Base-by-base conservation (phyloP, 2,888 invertebrate species). In the Lasioglossum leucozonium region DNA sequence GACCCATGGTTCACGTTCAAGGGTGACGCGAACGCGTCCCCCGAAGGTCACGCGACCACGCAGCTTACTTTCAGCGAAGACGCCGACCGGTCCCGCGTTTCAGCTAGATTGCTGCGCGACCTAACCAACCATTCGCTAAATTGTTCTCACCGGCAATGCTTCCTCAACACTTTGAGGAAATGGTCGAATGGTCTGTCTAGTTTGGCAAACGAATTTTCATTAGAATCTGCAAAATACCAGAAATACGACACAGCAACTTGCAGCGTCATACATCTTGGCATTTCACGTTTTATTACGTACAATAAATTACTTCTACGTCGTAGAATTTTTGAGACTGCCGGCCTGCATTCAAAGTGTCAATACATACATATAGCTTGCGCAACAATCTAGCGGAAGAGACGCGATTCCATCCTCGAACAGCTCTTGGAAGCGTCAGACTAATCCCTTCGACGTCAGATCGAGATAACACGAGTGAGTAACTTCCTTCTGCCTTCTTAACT, bases 1-100 rank as follows among this genome's bases (percentile, higher is more conserved):
- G 84, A 82, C 84, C 78, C 72, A 76, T 86, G 87, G 83, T 85
- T 89, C 87, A 81, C 82, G 84, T 78, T 89, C 89, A 83, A 87
- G 81, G 80, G 83, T 79, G 86, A 86, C 47, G 79, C 76, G 77
- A 77, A 77, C 73, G 76, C 74, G 73, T 81, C 65, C 69, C 69
- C 77, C 65, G 65, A 77, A 81, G 85, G 84, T 75, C 80, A 40
- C 71, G 76, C 65, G 42, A 65, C 74, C 75, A 55, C 74, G 72
- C 75, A 82, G 51, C 37, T 77, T 72, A 58, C 47, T 75, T 69
- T 65, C 79, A 72, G 18, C 72, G 26, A 11, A 44, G 44, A 71
- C 18, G n/a, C 34, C 76, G 30, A 62, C 16, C 34, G 44, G 55
- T 76, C 26, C 8, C 18, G 13, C 55, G 58, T 37, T 69, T 77